Evolutionary conservation across 2,113 vertebrate species (phyloP).

Genomic region (Scophthalmus maximus): DNA sequence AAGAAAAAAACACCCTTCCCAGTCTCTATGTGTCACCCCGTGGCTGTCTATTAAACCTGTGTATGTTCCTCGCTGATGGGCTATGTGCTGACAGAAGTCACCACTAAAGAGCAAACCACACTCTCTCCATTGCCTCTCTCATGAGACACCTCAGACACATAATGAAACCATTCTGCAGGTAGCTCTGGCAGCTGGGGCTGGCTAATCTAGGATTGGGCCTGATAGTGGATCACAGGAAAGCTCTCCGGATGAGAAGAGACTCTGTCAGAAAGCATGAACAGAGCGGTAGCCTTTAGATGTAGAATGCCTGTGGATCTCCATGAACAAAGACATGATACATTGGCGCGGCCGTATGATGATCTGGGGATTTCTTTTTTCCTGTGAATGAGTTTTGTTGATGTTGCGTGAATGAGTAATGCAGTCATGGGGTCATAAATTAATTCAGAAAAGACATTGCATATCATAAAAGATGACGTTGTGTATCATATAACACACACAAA

Average conservation of each 20-base stretch:
- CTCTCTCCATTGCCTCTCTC: slow-evolving; percentile 52
- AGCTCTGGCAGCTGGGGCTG: slow-evolving; percentile 72
- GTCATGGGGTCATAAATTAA: slow-evolving; percentile 43
- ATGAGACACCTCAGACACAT: slow-evolving; percentile 61
- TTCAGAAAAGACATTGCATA: slow-evolving; percentile 44
- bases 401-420: slow-evolving; percentile 54
- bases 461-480: slow-evolving; percentile 21
- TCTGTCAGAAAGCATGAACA: slow-evolving; percentile 65
- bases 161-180: slow-evolving; percentile 76
- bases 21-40: neutral
- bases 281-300: slow-evolving; percentile 50
- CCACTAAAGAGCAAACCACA: slow-evolving; percentile 42
- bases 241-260: slow-evolving; percentile 63
- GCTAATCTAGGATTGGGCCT: slow-evolving; percentile 73
- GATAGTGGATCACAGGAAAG: slow-evolving; percentile 69
- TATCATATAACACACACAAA: slow-evolving; percentile 32
- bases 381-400: slow-evolving; percentile 53
- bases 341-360: slow-evolving; percentile 13
- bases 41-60: neutral
- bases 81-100: slow-evolving; percentile 31
- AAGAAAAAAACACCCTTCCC: neutral
- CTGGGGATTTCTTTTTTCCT: slow-evolving; percentile 44
- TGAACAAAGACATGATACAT: slow-evolving; percentile 72
- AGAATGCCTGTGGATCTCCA: slow-evolving; percentile 44
- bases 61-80: slow-evolving; percentile 13